Evolutionary conservation across 2,888 invertebrate genomes (phyloP).

Genomic region (Philhelius pedissequus): DNA sequence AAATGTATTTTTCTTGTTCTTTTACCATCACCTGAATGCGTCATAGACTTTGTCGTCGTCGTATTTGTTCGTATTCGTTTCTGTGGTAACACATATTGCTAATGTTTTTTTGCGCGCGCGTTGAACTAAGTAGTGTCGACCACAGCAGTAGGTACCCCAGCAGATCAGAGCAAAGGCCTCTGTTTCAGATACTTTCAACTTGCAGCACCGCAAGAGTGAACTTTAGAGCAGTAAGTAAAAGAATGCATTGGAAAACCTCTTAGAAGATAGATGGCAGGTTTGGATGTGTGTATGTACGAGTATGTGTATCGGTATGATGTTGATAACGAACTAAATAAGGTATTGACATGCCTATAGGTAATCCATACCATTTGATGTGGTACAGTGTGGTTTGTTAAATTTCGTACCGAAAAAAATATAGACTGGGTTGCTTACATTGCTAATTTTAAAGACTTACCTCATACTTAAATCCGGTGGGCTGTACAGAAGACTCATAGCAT

Average conservation of each 20-base stretch:
- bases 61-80: background rate
- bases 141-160: slow-evolving; percentile 4
- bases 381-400: background rate
- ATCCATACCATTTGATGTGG: slow-evolving; percentile 11
- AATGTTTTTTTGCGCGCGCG: slow-evolving; percentile 34
- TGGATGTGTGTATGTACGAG: background rate
- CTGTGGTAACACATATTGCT: slow-evolving; percentile 40
- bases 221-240: slow-evolving; percentile 26
- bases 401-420: no score
- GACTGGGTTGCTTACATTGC: no score
- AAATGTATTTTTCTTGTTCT: background rate
- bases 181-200: background rate
- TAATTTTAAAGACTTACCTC: no score
- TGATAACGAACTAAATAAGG: slow-evolving; percentile 50
- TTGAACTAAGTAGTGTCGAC: slow-evolving; percentile 3
- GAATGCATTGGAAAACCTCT: slow-evolving; percentile 50
- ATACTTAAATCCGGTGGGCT: no score
- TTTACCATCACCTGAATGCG: slow-evolving; percentile 35
- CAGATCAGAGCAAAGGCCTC: slow-evolving; percentile 24
- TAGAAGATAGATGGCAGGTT: slow-evolving; percentile 1
- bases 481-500: no score
- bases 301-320: background rate
- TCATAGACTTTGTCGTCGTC: background rate
- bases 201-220: slow-evolving; percentile 35
- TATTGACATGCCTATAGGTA: slow-evolving; percentile 39